These are phyloP conservation scores for Mamestra configurata DNA, from an alignment of 1,140 invertebrate genomes.

Conservation along the genomic window DNA sequence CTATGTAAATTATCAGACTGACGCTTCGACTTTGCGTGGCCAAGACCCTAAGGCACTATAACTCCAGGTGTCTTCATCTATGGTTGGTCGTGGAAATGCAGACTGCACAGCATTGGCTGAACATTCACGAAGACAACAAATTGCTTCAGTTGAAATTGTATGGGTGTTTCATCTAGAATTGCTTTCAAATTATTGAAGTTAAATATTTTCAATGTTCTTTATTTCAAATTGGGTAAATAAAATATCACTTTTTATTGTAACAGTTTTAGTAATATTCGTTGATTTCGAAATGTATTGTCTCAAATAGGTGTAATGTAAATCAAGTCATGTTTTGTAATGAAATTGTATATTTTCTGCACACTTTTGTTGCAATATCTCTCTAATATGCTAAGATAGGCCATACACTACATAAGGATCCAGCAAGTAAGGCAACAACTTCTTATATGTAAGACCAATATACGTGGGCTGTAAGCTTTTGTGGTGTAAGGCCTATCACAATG, in stretches of 20 bases:
- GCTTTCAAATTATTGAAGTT: neutral
- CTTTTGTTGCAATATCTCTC: constrained; percentile 22
- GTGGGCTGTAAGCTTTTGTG: neutral
- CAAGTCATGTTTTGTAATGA: constrained; percentile 36
- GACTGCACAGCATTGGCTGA: no score
- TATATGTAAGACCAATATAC: constrained; percentile 14
- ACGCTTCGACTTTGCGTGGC: no score
- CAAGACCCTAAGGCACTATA: no score
- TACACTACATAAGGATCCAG: constrained; percentile 4
- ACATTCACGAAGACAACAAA: no score
- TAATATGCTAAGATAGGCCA: constrained; percentile 31
- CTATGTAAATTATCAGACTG: no score
- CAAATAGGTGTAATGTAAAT: constrained; percentile 16
- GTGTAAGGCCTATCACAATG: constrained; percentile 18
- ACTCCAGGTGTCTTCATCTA: no score
- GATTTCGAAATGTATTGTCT: neutral
- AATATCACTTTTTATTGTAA: neutral
- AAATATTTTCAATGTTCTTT: neutral
- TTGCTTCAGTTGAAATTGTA: no score
- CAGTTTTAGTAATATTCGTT: neutral
- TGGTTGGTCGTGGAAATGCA: no score
- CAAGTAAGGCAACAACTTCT: constrained; percentile 20
- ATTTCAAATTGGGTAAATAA: constrained; percentile 6
- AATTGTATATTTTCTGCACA: constrained; percentile 34
- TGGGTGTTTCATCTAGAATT: neutral